phyloP scores from a whole-genome alignment of 2,888 invertebrate species.

The Yponomeuta evonymella region DNA sequence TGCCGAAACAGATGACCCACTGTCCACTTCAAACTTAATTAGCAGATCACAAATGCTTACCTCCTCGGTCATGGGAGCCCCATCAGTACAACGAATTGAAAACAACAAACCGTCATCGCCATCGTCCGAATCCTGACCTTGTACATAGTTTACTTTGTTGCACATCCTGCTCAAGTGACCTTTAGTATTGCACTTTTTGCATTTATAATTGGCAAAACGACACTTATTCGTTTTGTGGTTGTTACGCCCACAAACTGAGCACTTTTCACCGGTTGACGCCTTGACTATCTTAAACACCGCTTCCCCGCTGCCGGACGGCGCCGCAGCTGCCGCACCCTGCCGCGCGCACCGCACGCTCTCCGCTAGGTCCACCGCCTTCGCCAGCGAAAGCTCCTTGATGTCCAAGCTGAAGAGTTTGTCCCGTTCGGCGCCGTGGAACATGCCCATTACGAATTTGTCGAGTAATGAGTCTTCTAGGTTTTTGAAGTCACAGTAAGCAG shows the following conservation, averaged over 20 bases:
- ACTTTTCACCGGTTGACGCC: slow-evolving; percentile 17
- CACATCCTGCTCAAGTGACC: slow-evolving; percentile 27
- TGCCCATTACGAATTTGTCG: slow-evolving; percentile 19
- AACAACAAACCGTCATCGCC: slow-evolving; percentile 27
- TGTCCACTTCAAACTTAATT: slow-evolving; percentile 17
- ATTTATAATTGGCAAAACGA: slow-evolving; percentile 24
- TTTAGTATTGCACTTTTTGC: slow-evolving; percentile 25
- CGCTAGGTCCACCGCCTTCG: slow-evolving; percentile 15
- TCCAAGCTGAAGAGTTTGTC: slow-evolving; percentile 18
- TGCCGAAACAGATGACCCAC: slow-evolving; percentile 14
- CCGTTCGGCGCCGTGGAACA: slow-evolving; percentile 17
- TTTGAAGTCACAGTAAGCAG: slow-evolving; percentile 18
- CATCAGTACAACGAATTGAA: slow-evolving; percentile 21
- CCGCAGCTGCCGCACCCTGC: slow-evolving; percentile 1
- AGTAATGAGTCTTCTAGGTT: slow-evolving; percentile 17
- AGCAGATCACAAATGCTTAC: slow-evolving; percentile 17
- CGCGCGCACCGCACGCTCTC: slow-evolving; percentile 9
- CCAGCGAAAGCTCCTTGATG: slow-evolving; percentile 14
- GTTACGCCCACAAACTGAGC: slow-evolving; percentile 25
- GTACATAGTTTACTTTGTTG: slow-evolving; percentile 18
- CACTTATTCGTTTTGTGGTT: slow-evolving; percentile 27
- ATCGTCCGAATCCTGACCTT: slow-evolving; percentile 17
- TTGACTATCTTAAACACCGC: slow-evolving; percentile 2
- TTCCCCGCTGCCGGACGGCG: background rate
- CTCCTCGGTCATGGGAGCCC: slow-evolving; percentile 23